phyloP scores from a whole-genome alignment of 2,113 vertebrate species.

The Lathamus discolor region DNA sequence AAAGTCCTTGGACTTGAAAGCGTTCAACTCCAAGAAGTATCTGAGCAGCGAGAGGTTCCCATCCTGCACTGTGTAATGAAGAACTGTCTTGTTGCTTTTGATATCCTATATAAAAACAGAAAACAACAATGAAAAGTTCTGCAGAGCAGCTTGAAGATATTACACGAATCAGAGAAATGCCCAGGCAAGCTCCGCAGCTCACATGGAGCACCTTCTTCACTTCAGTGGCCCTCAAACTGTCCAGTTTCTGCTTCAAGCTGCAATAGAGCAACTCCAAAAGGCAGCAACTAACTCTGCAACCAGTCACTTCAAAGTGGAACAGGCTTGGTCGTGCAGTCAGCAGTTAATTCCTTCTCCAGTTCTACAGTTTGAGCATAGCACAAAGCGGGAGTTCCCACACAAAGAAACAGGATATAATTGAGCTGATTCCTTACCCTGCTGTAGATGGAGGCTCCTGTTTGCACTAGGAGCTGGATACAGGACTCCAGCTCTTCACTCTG shows the following conservation, averaged over 20 bases:
- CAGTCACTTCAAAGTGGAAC: background rate
- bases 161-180: background rate
- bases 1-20: conserved; percentile 30
- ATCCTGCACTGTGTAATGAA: conserved; percentile 48
- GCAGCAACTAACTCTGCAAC: background rate
- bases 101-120: conserved; percentile 35
- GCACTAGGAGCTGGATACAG: conserved; percentile 64
- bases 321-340: background rate
- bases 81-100: conserved; percentile 61
- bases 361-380: background rate
- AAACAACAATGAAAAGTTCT: background rate
- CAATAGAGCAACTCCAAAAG: background rate
- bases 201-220: background rate
- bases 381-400: background rate
- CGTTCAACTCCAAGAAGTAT: conserved; percentile 54
- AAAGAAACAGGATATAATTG: background rate
- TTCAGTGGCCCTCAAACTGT: background rate
- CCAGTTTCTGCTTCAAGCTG: background rate
- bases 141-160: background rate
- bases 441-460: conserved; percentile 61
- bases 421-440: conserved; percentile 12
- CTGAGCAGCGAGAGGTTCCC: conserved; percentile 46
- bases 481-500: conserved; percentile 36
- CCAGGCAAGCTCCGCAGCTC: background rate
- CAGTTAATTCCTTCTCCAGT: background rate